phyloP scores from a whole-genome alignment of 2,113 vertebrate species.

The Bothrops jararaca region DNA sequence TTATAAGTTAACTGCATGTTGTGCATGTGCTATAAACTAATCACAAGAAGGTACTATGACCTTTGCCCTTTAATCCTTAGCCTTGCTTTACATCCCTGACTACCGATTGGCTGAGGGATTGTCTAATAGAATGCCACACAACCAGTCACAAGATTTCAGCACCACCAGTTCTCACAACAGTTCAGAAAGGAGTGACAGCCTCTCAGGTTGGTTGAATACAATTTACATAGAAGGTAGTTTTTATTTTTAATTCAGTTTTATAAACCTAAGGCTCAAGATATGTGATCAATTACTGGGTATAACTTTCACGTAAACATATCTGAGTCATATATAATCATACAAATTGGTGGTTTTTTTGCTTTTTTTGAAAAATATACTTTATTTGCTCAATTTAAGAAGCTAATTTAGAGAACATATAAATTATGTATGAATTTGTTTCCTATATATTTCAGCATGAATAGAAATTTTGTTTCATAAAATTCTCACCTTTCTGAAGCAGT shows the following conservation, averaged over 20 bases:
- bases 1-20: slow-evolving; percentile 88
- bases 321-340: neutral
- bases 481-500: neutral
- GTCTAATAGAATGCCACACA: slow-evolving; percentile 99
- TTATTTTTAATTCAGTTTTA: slow-evolving; percentile 48
- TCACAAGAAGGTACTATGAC: slow-evolving; percentile 93
- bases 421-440: neutral
- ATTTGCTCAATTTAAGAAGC: slow-evolving; percentile 8
- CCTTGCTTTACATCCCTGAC: slow-evolving; percentile 99
- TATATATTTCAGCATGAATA: accelerated
- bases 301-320: neutral
- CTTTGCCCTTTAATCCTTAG: slow-evolving; percentile 98
- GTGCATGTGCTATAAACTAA: slow-evolving; percentile 90
- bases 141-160: slow-evolving; percentile 99
- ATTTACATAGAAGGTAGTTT: slow-evolving; percentile 66
- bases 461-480: slow-evolving; percentile 16
- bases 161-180: slow-evolving; percentile 99
- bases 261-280: slow-evolving; percentile 7
- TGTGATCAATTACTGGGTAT: neutral
- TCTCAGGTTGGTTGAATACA: slow-evolving; percentile 93
- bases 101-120: slow-evolving; percentile 99
- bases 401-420: neutral
- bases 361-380: neutral
- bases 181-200: slow-evolving; percentile 99
- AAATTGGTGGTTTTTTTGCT: slow-evolving; percentile 1